Evolutionary conservation across 1,140 invertebrate genomes (phyloP), one percentile per base, ranked within the genome.

Genomic region (Aphelinus atriplicis): DNA sequence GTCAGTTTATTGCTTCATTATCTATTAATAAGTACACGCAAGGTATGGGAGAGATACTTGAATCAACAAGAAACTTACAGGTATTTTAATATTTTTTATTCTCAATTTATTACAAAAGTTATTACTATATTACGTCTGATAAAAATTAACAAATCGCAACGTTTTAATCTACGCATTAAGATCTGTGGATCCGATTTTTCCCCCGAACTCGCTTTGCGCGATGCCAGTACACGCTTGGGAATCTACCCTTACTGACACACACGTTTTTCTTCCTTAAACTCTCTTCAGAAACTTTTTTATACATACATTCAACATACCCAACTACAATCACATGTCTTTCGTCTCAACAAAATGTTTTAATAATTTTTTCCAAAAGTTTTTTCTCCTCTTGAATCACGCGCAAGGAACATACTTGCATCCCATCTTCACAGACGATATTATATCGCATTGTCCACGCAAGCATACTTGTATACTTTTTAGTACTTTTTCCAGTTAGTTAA

Each of bases 141-240:
- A 74, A 74, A 74, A 62, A 74, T 68, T 68, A 74, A 74, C 73
- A 74, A 73, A 73, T 73, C 56, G 57, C 64, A 47, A 70, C 71
- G 71, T 58, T 47, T 50, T 45, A 10, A 3, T 55, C 43, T 61
- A 53, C 26, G 46, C 56, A 47, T 5, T 56, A 26, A 26, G 26
- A 26, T 26, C 26, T 26, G 26, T 26, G 26, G 26, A 26, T 26
- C 26, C 26, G 26, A 26, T 26, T 26, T 26, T 66, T 57, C 55
- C 46, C 9, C n/a, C 6, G 26, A 67, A 67, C 46, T 53, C 51
- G 46, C 51, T 56, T 65, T 58, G 51, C n/a, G 3, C 63, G 50
- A 55, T 57, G 55, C 55, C 45, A 65, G 55, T 53, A 61, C 64
- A 10, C 63, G 51, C 50, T 74, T 10, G 66, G 65, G 73, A 66